Conservation (phyloP, 1,140 invertebrate species). For the Leptinotarsa lineolata region DNA sequence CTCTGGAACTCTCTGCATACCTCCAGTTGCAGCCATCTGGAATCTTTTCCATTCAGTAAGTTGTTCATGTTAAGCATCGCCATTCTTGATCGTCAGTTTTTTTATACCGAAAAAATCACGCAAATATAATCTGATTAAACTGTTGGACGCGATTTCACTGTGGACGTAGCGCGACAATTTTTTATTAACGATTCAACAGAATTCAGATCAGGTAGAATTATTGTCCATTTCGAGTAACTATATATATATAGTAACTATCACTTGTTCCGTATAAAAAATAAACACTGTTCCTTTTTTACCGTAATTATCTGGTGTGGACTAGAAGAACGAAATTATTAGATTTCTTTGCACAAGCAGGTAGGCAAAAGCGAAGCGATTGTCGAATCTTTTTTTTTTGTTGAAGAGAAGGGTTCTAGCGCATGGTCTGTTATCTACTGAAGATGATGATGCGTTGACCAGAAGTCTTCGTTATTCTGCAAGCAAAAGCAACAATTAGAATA, state of each 20-base stretch:
- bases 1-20: constrained; percentile 99
- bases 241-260: constrained; percentile 30
- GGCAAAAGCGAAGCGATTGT: constrained; percentile 54
- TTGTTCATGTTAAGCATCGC: constrained; percentile 97
- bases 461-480: constrained; percentile 40
- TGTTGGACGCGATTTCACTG: constrained; percentile 42
- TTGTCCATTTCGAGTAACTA: constrained; percentile 46
- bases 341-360: constrained; percentile 48
- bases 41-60: constrained; percentile 97
- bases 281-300: constrained; percentile 35
- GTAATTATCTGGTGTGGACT: constrained; percentile 2
- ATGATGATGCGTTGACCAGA: constrained; percentile 29
- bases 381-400: constrained; percentile 28
- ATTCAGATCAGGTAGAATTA: constrained; percentile 48
- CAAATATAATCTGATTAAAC: constrained; percentile 2
- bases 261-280: constrained; percentile 38
- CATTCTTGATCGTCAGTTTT: constrained; percentile 58
- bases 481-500: constrained; percentile 38
- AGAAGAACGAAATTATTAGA: constrained; percentile 10
- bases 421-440: constrained; percentile 48
- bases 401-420: constrained; percentile 46
- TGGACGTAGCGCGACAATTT: constrained; percentile 37
- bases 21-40: constrained; percentile 98
- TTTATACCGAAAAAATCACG: constrained; percentile 6
- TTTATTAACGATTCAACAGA: constrained; percentile 21